A percentile compares a stretch with the other conserved stretches of the same genome.
Evolutionary conservation across 2,888 invertebrate genomes (phyloP).

Genomic region (Hemistola chrysoprasaria): DNA sequence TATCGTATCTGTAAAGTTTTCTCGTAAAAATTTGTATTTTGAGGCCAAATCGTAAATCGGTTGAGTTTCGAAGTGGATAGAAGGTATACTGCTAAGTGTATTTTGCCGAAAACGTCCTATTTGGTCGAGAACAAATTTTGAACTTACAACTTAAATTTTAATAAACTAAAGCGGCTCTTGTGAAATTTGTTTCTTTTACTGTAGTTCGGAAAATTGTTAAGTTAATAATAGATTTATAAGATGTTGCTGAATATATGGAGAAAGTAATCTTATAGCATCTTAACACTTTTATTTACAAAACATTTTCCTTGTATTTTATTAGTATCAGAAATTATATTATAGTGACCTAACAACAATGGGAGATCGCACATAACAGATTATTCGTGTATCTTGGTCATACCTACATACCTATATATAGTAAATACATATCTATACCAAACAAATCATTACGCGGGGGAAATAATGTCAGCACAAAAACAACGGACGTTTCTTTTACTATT

Average conservation of each 20-base stretch:
- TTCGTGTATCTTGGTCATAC: too few species aligned
- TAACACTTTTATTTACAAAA: too few species aligned
- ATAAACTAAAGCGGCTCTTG: slow-evolving; percentile 49
- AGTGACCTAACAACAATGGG: too few species aligned
- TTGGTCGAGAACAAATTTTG: slow-evolving; percentile 49
- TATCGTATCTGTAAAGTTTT: slow-evolving; percentile 63
- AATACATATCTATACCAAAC: slow-evolving; percentile 32
- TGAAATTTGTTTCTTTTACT: slow-evolving; percentile 46
- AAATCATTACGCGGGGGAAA: slow-evolving; percentile 50
- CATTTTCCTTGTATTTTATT: too few species aligned
- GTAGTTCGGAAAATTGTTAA: slow-evolving; percentile 41
- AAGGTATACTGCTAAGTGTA: slow-evolving; percentile 28
- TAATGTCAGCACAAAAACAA: slow-evolving; percentile 46
- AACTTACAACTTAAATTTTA: slow-evolving; percentile 60
- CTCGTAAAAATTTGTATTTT: slow-evolving; percentile 64
- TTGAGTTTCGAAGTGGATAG: slow-evolving; percentile 44
- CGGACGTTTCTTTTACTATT: slow-evolving; percentile 20
- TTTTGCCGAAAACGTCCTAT: slow-evolving; percentile 53
- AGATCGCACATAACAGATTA: too few species aligned
- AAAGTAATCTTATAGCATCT: too few species aligned
- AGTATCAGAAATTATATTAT: too few species aligned
- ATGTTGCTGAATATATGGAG: slow-evolving; percentile 35
- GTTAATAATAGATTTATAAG: slow-evolving; percentile 41
- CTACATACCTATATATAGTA: slow-evolving; percentile 35
- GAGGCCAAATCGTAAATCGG: slow-evolving; percentile 57